Evolutionary conservation across 2,888 invertebrate genomes (phyloP), one percentile per base, ranked within the genome.

Genomic region (Parapristionchus giblindavisi): DNA sequence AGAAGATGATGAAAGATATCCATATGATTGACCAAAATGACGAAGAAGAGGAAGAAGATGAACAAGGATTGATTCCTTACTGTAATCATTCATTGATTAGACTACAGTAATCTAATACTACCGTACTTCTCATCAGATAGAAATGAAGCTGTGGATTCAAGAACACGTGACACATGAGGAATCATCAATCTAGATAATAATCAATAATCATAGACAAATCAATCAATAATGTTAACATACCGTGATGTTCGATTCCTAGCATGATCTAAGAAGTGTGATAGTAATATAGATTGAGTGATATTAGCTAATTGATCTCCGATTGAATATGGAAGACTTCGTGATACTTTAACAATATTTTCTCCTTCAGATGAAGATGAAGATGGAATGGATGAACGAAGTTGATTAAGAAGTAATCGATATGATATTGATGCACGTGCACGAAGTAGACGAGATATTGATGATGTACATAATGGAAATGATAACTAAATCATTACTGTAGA

Each of bases 371-470:
- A 1, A 24, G 27, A 58, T 17, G 27, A 29, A 21, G 60, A 11
- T 0, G 73, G 61, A 21, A 73, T 36, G 34, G 61, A 32, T 29
- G 61, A 61, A 48, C 61, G 43, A 32, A 73, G 58, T 34, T 51
- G 48, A 38, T 14, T 51, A 34, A 73, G 43, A 17, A 73, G 60
- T 14, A 34, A 43, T 24, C 73, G 61, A 24, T 60, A 61, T 1
- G 48, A 51, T 8, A 73, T 36, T 4, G 73, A 60, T 27, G 73
- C 60, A 27, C 73, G 40, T 34, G 73, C 51, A 24, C 73, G 60
- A 36, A 73, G 61, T 14, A 73, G 60, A 60, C 48, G 73, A 61
- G 73, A 60, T 48, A 73, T 52, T 17, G 73, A 60, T 2, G 51
- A 27, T 17, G 73, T 73, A 34, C 73, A 48, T 4, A 38, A 24